These are phyloP conservation scores for Drosophila tsacasi DNA, from an alignment of 1,140 invertebrate genomes.

Conservation along the genomic window DNA sequence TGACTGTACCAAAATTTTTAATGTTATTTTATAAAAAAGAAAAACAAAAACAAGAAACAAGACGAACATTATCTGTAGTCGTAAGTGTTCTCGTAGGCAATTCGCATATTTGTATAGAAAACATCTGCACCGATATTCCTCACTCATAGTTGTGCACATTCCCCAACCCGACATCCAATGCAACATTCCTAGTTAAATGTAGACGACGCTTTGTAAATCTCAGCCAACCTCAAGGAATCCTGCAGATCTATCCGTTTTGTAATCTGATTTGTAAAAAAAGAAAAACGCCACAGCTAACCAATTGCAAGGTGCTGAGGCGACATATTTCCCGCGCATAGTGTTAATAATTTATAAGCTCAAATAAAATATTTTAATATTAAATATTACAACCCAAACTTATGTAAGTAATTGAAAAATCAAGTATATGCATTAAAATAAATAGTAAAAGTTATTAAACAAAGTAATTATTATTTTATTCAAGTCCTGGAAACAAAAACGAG, in stretches of 20 bases:
- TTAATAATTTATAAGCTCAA: constrained; percentile 82
- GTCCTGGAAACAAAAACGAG: neutral
- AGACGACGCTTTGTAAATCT: constrained; percentile 61
- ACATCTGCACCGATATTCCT: constrained; percentile 21
- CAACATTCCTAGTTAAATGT: constrained; percentile 27
- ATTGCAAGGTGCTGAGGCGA: constrained; percentile 38
- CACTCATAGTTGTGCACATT: constrained; percentile 38
- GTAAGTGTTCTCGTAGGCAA: constrained; percentile 73
- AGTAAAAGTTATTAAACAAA: constrained; percentile 82
- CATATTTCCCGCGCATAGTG: constrained; percentile 69
- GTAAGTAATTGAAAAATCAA: constrained; percentile 57
- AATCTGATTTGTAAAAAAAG: constrained; percentile 66
- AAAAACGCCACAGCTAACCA: constrained; percentile 14
- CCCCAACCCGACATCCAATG: constrained; percentile 1
- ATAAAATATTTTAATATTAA: constrained; percentile 75
- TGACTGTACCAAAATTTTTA: constrained; percentile 85
- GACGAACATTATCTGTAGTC: constrained; percentile 67
- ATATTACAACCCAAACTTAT: constrained; percentile 50
- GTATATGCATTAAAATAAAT: constrained; percentile 73
- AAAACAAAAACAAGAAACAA: constrained; percentile 1
- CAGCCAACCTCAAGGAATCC: constrained; percentile 28
- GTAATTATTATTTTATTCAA: neutral
- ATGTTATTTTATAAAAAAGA: constrained; percentile 65
- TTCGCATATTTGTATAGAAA: constrained; percentile 72
- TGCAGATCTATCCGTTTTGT: constrained; percentile 47